Evolutionary conservation across 2,113 vertebrate genomes (phyloP).

Genomic region (Aspiorhynchus laticeps): DNA sequence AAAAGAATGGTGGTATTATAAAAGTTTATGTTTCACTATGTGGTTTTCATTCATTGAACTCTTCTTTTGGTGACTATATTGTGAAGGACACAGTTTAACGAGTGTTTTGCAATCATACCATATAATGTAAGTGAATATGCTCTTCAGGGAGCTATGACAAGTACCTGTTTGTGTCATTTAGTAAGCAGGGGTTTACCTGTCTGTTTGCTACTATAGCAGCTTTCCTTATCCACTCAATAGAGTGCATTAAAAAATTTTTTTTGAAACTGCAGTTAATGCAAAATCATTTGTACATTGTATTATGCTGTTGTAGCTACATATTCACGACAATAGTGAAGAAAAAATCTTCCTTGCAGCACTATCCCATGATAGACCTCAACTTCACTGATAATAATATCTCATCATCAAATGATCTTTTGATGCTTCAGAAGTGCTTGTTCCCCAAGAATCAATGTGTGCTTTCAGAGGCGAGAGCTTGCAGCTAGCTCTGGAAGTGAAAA

Average conservation of each 20-base stretch:
- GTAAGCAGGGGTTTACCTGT: not conserved
- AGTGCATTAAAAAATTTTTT: not conserved
- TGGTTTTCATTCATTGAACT: conserved; percentile 48
- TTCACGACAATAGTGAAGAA: no score
- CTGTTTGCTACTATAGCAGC: not conserved
- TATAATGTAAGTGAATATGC: conserved; percentile 18
- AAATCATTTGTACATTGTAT: not conserved
- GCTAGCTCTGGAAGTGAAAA: not conserved
- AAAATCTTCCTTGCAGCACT: not conserved
- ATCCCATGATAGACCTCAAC: not conserved
- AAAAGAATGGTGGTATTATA: conserved; percentile 46
- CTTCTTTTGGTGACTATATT: not conserved
- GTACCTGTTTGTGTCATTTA: not conserved
- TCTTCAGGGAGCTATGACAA: not conserved
- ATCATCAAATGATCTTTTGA: conserved; percentile 22
- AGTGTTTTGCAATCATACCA: conserved; percentile 14
- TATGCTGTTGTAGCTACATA: not conserved
- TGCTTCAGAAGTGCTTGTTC: not conserved
- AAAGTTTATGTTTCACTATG: conserved; percentile 62
- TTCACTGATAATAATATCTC: conserved; percentile 31
- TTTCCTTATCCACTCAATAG: not conserved
- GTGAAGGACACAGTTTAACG: conserved; percentile 56
- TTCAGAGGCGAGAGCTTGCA: conserved; percentile 15
- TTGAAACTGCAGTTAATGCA: not conserved
- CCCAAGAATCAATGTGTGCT: conserved; percentile 15